These are phyloP conservation scores for Choreutis nemorana DNA, from an alignment of 2,888 invertebrate genomes.

Conservation along the genomic window DNA sequence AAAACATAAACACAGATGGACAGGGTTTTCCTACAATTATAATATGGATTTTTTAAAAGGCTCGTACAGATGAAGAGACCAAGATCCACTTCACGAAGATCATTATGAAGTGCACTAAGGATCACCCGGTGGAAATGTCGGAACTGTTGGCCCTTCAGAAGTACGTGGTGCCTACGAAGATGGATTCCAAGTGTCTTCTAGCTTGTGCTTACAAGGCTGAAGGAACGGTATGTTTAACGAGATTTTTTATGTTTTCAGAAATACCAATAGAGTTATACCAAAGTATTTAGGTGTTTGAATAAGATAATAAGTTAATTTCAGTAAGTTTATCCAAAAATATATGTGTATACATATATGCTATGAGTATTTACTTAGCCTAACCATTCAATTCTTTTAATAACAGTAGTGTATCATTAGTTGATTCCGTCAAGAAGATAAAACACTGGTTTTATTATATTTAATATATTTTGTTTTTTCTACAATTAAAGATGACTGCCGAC, in stretches of 20 bases:
- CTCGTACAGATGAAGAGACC: conserved; percentile 35
- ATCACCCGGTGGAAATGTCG: conserved; percentile 29
- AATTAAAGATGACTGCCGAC: conserved; percentile 27
- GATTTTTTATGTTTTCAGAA: conserved; percentile 5
- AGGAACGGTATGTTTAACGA: conserved; percentile 34
- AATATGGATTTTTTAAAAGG: conserved; percentile 14
- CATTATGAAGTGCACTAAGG: conserved; percentile 33
- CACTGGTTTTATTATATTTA: background rate
- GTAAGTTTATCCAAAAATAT: too few relatives aligned
- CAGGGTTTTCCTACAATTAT: background rate
- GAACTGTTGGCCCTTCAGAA: conserved; percentile 32
- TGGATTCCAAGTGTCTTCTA: conserved; percentile 46
- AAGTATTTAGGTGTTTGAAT: background rate
- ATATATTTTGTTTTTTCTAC: background rate
- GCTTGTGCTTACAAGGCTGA: conserved; percentile 50
- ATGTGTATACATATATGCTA: too few relatives aligned
- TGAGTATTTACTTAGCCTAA: too few relatives aligned
- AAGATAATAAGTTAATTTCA: background rate
- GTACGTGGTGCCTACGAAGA: conserved; percentile 35
- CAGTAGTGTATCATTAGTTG: too few relatives aligned
- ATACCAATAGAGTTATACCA: conserved; percentile 5
- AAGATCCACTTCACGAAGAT: conserved; percentile 29
- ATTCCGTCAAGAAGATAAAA: conserved; percentile 5
- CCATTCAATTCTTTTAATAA: too few relatives aligned
- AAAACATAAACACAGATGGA: background rate